Evolutionary conservation across 1,140 invertebrate species (phyloP).

Genomic region (Portunus trituberculatus): DNA sequence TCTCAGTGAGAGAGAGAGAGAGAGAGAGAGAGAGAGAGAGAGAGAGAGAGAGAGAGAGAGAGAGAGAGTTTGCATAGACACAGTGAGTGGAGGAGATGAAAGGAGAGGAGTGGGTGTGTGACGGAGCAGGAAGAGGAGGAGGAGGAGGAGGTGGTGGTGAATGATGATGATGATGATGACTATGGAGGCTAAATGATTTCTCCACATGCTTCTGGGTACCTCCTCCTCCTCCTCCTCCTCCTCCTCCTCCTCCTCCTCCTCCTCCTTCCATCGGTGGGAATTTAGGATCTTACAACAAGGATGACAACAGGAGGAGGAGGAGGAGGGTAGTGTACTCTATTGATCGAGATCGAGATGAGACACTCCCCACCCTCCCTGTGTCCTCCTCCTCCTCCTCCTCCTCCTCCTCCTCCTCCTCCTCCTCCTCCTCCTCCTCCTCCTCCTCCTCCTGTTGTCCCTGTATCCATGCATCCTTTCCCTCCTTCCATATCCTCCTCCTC

Average conservation of each 20-base stretch:
- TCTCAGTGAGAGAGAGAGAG: too few species aligned
- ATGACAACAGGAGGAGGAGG: background rate
- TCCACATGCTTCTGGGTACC: too few species aligned
- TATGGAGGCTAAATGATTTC: too few species aligned
- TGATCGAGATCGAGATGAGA: conserved; percentile 9
- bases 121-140: too few species aligned
- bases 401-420: background rate
- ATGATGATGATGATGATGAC: too few species aligned
- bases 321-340: conserved; percentile 44
- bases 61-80: too few species aligned
- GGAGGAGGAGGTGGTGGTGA: too few species aligned
- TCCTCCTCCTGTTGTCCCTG: background rate
- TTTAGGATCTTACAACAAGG: background rate
- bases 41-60: conserved; percentile 43
- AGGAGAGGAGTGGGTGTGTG: too few species aligned
- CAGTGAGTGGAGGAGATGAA: too few species aligned
- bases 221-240: background rate
- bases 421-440: conserved; percentile 17
- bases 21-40: background rate
- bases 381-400: background rate
- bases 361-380: background rate
- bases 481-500: background rate
- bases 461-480: too few species aligned
- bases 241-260: background rate
- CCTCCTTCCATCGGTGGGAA: background rate